Conservation (phyloP, 2,888 invertebrate species). For the Pseudococcus longispinus region DNA sequence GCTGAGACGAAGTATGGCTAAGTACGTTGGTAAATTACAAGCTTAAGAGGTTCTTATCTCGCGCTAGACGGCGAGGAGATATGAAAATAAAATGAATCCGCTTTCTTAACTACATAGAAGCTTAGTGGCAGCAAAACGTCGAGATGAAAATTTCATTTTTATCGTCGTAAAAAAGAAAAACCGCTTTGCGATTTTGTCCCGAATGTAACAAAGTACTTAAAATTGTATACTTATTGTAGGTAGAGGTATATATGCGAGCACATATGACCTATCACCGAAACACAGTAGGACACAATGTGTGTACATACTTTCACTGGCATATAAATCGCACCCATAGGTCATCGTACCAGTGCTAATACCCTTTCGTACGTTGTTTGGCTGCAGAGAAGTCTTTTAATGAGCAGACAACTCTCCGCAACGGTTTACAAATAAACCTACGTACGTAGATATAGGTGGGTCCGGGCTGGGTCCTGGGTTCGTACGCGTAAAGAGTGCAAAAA, state of each 20-base stretch:
- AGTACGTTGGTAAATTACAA: background rate
- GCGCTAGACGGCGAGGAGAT: background rate
- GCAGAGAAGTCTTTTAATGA: background rate
- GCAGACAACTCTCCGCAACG: background rate
- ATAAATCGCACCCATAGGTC: conserved; percentile 43
- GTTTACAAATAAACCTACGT: background rate
- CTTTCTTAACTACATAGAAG: background rate
- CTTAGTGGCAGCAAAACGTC: background rate
- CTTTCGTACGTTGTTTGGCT: background rate
- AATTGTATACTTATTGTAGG: background rate
- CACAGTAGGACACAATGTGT: conserved; percentile 1
- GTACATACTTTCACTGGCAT: conserved; percentile 17
- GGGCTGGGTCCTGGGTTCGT: background rate
- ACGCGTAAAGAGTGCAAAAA: conserved; percentile 5
- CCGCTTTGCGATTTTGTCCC: background rate
- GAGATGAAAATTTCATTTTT: conserved; percentile 23
- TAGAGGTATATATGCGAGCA: background rate
- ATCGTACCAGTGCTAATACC: background rate
- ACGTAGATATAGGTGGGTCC: background rate
- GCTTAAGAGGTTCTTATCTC: background rate
- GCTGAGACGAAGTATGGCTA: background rate
- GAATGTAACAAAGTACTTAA: background rate
- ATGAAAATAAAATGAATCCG: conserved; percentile 15
- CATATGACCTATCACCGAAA: conserved; percentile 42
- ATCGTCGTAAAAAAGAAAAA: background rate